These are phyloP conservation scores for Serranus cabrilla DNA, from an alignment of 2,797 vertebrate genomes.

Conservation along the genomic window DNA sequence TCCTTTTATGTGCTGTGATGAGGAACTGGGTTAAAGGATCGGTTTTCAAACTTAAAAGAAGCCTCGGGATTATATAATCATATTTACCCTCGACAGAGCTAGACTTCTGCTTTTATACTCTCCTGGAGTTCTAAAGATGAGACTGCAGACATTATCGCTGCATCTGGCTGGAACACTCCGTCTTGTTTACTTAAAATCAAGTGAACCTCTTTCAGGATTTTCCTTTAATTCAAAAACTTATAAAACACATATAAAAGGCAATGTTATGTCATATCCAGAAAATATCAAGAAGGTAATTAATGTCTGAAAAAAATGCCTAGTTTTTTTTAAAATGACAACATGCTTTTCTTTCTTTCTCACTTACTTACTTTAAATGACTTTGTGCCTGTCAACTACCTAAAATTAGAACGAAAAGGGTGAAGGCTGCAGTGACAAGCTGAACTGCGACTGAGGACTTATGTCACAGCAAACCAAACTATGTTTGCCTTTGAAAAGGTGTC, in stretches of 20 bases:
- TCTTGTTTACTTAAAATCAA: slow-evolving; percentile 20
- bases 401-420: slow-evolving; percentile 23
- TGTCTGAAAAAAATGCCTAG: slow-evolving; percentile 6
- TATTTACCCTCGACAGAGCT: slow-evolving; percentile 16
- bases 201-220: neutral
- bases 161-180: neutral
- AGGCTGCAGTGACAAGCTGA: slow-evolving; percentile 33
- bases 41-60: neutral
- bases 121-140: slow-evolving; percentile 12
- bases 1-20: slow-evolving; percentile 1
- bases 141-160: slow-evolving; percentile 24
- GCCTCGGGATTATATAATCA: slow-evolving; percentile 27
- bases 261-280: neutral
- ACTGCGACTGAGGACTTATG: slow-evolving; percentile 27
- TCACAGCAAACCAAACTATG: slow-evolving; percentile 19
- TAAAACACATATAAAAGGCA: neutral
- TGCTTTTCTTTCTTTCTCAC: neutral
- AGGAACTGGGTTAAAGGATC: neutral
- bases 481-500: slow-evolving; percentile 49
- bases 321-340: slow-evolving; percentile 10
- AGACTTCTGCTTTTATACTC: slow-evolving; percentile 11
- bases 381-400: slow-evolving; percentile 22
- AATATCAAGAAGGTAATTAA: slow-evolving; percentile 14
- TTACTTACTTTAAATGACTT: slow-evolving; percentile 16
- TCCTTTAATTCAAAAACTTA: neutral